Base-by-base conservation (phyloP, 2,888 invertebrate species). In the Agriopis aurantiaria region DNA sequence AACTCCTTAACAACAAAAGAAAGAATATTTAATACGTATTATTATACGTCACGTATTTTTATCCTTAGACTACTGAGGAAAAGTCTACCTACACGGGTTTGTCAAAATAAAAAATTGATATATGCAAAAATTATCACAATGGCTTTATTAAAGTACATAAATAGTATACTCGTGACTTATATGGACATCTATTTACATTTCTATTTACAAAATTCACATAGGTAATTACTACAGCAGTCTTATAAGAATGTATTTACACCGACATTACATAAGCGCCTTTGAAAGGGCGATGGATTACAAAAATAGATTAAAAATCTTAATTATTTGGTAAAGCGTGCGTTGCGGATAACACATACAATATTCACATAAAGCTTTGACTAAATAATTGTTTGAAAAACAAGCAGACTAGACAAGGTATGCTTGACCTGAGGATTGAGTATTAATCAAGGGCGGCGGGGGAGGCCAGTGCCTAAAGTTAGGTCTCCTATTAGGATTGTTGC, bases 81-180 rank as follows among this genome's bases (percentile, higher is more conserved):
- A 33, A 33, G 33, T 3, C 33, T 33, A 33, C 33, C 33, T 33
- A 33, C 33, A 33, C 33, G 33, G 33, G 33, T 33, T 33, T 3
- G 33, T 33, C 3, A 33, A 74, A 73, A 61, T 65, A 51, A 65
- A 77, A 84, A 90, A 88, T 85, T 82, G 87, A 75, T 75, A 72
- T 89, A 87, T 93, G 91, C 91, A 93, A 93, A 92, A 93, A 92
- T 93, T 93, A 94, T 94, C 94, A 94, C 94, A 94, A 94, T 94
- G 92, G 92, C 93, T 94, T 94, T 94, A 93, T 94, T 93, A 93
- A 93, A 93, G 89, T 94, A 94, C 93, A 94, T 94, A 94, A 94
- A 93, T 93, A 93, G 93, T 94, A 93, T 93, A 93, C 92, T 92
- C 83, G 92, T 92, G 92, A 93, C 92, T 93, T 93, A 77, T 90